A percentile compares a stretch with the other conserved stretches of the same genome.
Evolutionary conservation across 2,113 vertebrate species (phyloP).

Genomic region (Podocnemis expansa): DNA sequence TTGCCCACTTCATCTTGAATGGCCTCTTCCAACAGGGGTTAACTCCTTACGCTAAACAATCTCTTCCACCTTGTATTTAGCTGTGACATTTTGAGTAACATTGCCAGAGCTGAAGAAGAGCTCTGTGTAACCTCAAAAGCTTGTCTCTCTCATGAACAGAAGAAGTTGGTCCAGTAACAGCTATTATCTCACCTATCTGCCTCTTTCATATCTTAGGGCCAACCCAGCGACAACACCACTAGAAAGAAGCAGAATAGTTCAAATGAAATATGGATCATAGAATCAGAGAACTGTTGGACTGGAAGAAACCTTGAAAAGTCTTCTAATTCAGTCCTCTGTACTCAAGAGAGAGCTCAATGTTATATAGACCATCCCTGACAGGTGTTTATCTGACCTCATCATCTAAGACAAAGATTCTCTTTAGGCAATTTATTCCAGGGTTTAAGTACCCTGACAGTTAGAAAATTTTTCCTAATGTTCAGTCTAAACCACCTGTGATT

Average conservation of each 20-base stretch:
- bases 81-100: not conserved
- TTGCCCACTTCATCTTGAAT: not conserved
- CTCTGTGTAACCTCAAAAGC: not conserved
- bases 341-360: too few species aligned
- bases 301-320: too few species aligned
- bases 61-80: not conserved
- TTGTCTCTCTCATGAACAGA: not conserved
- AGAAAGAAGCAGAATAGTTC: not conserved
- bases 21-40: not conserved
- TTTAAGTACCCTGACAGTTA: too few species aligned
- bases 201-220: not conserved
- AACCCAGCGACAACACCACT: not conserved
- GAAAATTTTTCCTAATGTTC: too few species aligned
- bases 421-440: too few species aligned
- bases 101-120: not conserved
- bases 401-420: too few species aligned
- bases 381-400: too few species aligned
- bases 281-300: too few species aligned
- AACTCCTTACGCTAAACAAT: not conserved
- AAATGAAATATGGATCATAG: not conserved
- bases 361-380: too few species aligned
- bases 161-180: not conserved
- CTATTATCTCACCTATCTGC: not conserved
- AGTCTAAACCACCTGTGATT: too few species aligned
- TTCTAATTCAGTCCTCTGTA: too few species aligned